Evolutionary conservation across 2,888 invertebrate genomes (phyloP).

Genomic region (Tenthredo livida): DNA sequence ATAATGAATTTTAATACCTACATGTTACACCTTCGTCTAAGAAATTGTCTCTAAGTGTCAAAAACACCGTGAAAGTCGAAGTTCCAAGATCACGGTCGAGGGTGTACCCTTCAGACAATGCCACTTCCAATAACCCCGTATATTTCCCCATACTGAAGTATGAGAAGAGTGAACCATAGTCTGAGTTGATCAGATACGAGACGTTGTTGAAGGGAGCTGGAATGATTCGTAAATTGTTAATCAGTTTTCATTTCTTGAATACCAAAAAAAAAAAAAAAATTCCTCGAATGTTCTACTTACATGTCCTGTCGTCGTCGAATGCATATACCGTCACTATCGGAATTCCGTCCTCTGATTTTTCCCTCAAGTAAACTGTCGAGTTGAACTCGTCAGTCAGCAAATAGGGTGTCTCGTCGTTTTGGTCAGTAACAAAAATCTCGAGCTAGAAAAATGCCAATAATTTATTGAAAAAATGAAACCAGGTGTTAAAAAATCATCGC

Average conservation of each 20-base stretch:
- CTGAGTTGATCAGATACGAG: constrained; percentile 80
- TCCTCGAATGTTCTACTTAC: constrained; percentile 72
- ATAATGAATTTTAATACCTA: constrained; percentile 50
- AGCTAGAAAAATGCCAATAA: constrained; percentile 76
- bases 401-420: constrained; percentile 81
- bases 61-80: constrained; percentile 78
- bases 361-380: constrained; percentile 77
- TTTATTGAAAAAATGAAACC: not conserved
- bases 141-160: constrained; percentile 80
- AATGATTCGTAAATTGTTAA: constrained; percentile 59
- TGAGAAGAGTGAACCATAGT: constrained; percentile 77
- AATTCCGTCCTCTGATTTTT: constrained; percentile 78
- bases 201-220: constrained; percentile 80
- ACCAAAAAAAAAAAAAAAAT: too few species aligned
- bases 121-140: constrained; percentile 78
- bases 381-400: constrained; percentile 74
- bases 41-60: constrained; percentile 81
- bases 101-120: constrained; percentile 77
- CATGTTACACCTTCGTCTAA: constrained; percentile 76
- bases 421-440: constrained; percentile 81
- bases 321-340: constrained; percentile 77
- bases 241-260: not conserved
- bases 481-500: not conserved
- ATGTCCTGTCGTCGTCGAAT: constrained; percentile 82
- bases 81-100: constrained; percentile 80